phyloP scores from a whole-genome alignment of 1,140 invertebrate species.

The Wiebesia pumilae region DNA sequence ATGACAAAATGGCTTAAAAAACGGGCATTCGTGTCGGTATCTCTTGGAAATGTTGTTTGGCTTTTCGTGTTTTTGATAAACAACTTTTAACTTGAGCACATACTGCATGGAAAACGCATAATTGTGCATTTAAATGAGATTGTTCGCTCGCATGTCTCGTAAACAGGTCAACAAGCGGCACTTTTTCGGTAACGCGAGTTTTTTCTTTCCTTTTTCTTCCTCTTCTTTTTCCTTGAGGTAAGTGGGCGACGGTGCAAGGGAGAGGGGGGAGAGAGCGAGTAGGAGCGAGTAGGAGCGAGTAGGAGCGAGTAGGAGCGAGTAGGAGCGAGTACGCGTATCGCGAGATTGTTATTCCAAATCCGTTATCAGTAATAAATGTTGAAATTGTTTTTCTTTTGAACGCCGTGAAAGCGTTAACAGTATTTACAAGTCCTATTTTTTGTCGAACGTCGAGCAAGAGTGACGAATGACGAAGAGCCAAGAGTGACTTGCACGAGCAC shows the following conservation, averaged over 20 bases:
- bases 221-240: no score
- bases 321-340: background rate
- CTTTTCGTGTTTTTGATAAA: background rate
- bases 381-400: background rate
- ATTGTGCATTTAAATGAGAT: background rate
- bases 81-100: background rate
- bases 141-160: background rate
- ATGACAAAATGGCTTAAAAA: background rate
- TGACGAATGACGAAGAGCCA: background rate
- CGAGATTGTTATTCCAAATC: background rate
- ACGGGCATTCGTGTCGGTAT: background rate
- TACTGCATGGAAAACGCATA: background rate
- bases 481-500: conserved; percentile 8
- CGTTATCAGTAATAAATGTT: background rate
- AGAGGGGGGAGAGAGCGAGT: no score
- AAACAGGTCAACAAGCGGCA: background rate
- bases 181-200: background rate
- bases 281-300: no score
- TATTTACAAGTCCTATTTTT: background rate
- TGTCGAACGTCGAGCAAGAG: background rate
- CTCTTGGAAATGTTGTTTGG: background rate
- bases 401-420: background rate
- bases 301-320: background rate
- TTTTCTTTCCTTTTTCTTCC: background rate
- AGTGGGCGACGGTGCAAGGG: no score